Evolutionary conservation across 2,797 vertebrate species (phyloP).

Genomic region (Sebastes kiyomatsui): DNA sequence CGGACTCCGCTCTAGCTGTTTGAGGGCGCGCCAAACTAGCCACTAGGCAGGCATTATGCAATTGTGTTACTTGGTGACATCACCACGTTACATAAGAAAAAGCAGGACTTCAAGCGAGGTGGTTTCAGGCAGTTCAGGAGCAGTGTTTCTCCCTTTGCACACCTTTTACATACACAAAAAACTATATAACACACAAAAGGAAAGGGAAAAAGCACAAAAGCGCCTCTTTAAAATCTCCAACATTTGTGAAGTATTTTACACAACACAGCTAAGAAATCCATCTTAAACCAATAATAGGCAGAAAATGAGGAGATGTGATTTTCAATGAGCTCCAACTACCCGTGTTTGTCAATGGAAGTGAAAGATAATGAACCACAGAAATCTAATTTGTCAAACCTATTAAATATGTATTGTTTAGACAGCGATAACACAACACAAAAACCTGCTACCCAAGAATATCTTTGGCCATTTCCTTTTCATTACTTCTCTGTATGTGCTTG

Average conservation of each 20-base stretch:
- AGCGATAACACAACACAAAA: background rate
- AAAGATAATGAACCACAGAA: conserved; percentile 27
- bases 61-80: too few species aligned
- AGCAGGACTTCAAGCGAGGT: rapidly evolving
- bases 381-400: conserved; percentile 37
- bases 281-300: conserved; percentile 2
- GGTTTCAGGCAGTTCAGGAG: too few species aligned
- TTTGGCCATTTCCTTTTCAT: conserved; percentile 30
- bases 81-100: too few species aligned
- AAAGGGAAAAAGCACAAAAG: too few species aligned
- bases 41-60: too few species aligned
- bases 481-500: conserved; percentile 17
- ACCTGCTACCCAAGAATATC: background rate
- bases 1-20: too few species aligned
- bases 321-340: background rate
- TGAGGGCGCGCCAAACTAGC: too few species aligned
- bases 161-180: too few species aligned
- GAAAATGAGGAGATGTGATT: conserved; percentile 6
- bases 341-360: conserved; percentile 25
- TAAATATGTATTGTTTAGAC: conserved; percentile 38
- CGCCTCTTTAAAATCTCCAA: background rate
- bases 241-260: background rate
- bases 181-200: too few species aligned
- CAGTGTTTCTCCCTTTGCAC: too few species aligned
- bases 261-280: background rate